Evolutionary conservation across 1,140 invertebrate species (phyloP).

Genomic region (Branchinecta lynchi): DNA sequence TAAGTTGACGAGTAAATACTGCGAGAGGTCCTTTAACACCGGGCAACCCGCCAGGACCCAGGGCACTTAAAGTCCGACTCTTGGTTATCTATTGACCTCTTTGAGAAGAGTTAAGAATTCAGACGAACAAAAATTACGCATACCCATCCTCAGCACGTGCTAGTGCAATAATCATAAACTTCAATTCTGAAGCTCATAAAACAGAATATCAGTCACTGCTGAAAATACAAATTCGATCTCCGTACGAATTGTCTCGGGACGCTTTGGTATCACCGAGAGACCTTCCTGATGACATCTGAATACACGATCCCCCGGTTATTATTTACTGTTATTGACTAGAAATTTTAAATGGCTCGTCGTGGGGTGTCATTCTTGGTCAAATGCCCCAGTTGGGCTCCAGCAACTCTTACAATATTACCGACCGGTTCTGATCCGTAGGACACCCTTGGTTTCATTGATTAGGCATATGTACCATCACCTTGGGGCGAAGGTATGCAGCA

Average conservation of each 20-base stretch:
- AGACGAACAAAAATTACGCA: too few species aligned
- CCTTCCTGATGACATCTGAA: neutral
- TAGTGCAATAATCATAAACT: slow-evolving; percentile 10
- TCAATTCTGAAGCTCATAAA: neutral
- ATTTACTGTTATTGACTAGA: slow-evolving; percentile 11
- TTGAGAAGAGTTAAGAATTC: too few species aligned
- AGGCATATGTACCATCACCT: too few species aligned
- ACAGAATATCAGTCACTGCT: neutral
- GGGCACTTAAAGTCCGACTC: too few species aligned
- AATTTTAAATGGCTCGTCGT: neutral
- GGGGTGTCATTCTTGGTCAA: slow-evolving; percentile 11
- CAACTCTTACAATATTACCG: neutral
- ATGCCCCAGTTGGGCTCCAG: neutral
- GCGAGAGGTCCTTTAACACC: too few species aligned
- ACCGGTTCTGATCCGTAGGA: neutral
- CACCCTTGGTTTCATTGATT: too few species aligned
- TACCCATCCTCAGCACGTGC: neutral
- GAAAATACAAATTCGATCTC: too few species aligned
- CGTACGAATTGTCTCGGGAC: too few species aligned
- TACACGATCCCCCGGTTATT: neutral
- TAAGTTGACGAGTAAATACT: too few species aligned
- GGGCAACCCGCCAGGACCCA: too few species aligned
- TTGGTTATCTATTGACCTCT: too few species aligned
- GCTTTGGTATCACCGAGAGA: neutral
- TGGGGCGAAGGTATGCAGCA: too few species aligned